Conservation (phyloP, 2,888 invertebrate genomes). For the Pachymerium ferrugineum region DNA sequence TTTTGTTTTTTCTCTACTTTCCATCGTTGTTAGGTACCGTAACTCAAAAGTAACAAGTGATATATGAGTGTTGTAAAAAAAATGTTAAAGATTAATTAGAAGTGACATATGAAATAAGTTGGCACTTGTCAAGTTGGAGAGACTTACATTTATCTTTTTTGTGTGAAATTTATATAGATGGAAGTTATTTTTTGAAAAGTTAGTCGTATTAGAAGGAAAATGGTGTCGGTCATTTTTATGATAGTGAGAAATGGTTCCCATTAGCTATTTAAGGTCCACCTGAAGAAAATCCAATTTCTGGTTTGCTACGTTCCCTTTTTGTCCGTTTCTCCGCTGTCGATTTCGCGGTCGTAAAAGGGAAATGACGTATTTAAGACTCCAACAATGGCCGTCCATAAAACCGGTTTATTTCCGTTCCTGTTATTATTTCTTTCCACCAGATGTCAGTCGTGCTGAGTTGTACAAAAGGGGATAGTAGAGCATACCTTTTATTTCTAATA, state of each 20-base stretch:
- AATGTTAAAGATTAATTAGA: too few relatives aligned
- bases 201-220: neutral
- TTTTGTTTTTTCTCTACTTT: too few relatives aligned
- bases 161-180: neutral
- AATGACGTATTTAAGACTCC: neutral
- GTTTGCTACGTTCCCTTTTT: neutral
- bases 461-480: too few relatives aligned
- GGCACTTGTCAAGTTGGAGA: too few relatives aligned
- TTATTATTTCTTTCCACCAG: neutral
- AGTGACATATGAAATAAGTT: too few relatives aligned
- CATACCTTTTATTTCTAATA: too few relatives aligned
- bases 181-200: neutral
- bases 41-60: too few relatives aligned
- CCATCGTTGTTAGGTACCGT: too few relatives aligned
- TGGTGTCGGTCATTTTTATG: conserved; percentile 5
- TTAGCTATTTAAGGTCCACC: neutral
- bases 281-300: neutral
- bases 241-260: neutral
- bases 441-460: neutral
- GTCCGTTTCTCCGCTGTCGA: neutral
- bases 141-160: neutral
- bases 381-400: neutral
- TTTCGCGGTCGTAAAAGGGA: neutral
- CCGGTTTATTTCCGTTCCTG: neutral
- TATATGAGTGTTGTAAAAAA: too few relatives aligned